Base-by-base conservation (phyloP, 2,113 vertebrate genomes). In the Scatophagus argus region DNA sequence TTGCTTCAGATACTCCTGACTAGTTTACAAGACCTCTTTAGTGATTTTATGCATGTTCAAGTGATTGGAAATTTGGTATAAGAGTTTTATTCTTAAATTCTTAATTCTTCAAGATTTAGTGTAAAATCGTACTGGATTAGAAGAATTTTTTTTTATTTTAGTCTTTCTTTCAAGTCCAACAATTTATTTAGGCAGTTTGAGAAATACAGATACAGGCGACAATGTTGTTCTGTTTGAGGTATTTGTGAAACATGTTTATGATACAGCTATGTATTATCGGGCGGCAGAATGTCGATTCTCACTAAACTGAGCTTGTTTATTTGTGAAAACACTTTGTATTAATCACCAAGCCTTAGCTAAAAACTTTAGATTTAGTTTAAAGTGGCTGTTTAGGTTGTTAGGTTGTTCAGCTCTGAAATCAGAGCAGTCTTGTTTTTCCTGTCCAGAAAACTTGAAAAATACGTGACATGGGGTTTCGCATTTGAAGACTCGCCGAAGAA, bases 391-490 rank as follows among this genome's bases (percentile, higher is more conserved):
- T 44, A 31, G 8, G 27, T 68, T 32, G 11, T 51, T 59, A n/a
- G 32, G 25, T 25, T 9, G 6, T 14, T 58, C n/a, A 19, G 1
- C 68, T 31, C 3, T 61, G 8, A 21, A n/a, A 47, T 76, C 31
- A 47, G 49, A 68, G 44, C 10, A 8, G 36, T 58, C 8, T 25
- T 39, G 8, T 9, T 61, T n/a, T 71, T 36, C 5, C n/a, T 32
- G 16, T 54, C 8, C 1, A 25, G 71, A 70, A 49, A 46, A 8
- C 47, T 39, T 43, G 34, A n/a, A 74, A 12, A 60, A 10, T 19
- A 52, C 7, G 46, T 59, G 17, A 66, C 73, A 46, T 38, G 27
- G 29, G 31, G 49, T 61, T 65, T 58, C n/a, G 60, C 52, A n/a
- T 21, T 25, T 60, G 27, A 59, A 63, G 25, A 38, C 43, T 43